phyloP scores from a whole-genome alignment of 2,888 invertebrate genomes.

The Polyommatus icarus region DNA sequence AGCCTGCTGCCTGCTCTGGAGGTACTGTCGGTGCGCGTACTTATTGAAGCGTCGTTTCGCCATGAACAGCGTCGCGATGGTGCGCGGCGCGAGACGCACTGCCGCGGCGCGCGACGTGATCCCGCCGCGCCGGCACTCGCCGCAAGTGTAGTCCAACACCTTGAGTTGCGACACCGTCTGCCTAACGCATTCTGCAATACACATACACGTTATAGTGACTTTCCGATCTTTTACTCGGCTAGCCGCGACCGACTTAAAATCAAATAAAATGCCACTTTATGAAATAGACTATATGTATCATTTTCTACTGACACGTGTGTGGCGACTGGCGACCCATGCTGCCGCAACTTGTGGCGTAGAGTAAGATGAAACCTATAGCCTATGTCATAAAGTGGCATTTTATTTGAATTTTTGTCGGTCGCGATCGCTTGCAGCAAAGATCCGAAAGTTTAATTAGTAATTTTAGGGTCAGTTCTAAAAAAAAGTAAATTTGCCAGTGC shows the following conservation, averaged over 20 bases:
- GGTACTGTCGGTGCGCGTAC: slow-evolving; percentile 76
- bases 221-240: too few relatives aligned
- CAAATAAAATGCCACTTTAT: too few relatives aligned
- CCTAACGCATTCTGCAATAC: slow-evolving; percentile 72
- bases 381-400: too few relatives aligned
- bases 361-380: too few relatives aligned
- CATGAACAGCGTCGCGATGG: slow-evolving; percentile 78
- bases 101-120: slow-evolving; percentile 76
- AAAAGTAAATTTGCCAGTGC: neutral
- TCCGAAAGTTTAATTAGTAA: neutral
- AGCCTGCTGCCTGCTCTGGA: slow-evolving; percentile 52
- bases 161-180: slow-evolving; percentile 61
- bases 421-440: too few relatives aligned
- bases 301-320: too few relatives aligned
- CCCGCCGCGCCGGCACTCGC: slow-evolving; percentile 73
- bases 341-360: too few relatives aligned
- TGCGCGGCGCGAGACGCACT: slow-evolving; percentile 72
- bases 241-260: too few relatives aligned
- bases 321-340: too few relatives aligned
- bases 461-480: neutral
- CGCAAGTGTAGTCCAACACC: slow-evolving; percentile 78
- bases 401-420: too few relatives aligned
- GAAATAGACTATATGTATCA: too few relatives aligned
- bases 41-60: slow-evolving; percentile 79
- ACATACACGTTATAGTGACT: neutral